phyloP scores from a whole-genome alignment of 2,888 invertebrate species.

The Drosophila affinis region DNA sequence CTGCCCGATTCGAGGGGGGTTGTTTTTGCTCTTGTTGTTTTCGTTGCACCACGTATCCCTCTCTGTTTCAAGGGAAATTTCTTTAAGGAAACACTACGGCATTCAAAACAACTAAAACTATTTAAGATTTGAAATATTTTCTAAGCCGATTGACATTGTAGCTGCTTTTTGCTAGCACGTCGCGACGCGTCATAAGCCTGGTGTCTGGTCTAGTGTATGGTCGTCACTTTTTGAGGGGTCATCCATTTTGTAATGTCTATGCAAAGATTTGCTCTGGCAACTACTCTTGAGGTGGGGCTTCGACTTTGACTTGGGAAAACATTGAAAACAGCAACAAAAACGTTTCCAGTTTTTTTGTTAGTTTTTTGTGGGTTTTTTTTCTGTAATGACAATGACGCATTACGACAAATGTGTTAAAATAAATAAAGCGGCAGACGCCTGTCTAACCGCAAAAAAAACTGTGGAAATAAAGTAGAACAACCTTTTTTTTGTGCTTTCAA shows the following conservation, averaged over 20 bases:
- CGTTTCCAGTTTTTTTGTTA: slow-evolving; percentile 32
- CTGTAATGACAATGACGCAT: slow-evolving; percentile 69
- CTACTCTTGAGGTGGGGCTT: slow-evolving; percentile 22
- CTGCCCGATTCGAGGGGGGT: too few species aligned
- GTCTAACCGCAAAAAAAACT: slow-evolving; percentile 58
- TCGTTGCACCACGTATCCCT: too few species aligned
- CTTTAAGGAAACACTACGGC: too few species aligned
- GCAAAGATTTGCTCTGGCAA: slow-evolving; percentile 35
- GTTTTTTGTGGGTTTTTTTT: slow-evolving; percentile 49
- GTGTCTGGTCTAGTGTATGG: background rate
- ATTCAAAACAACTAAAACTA: background rate
- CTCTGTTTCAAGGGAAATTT: background rate
- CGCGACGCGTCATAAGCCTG: background rate
- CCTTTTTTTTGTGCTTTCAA: slow-evolving; percentile 34
- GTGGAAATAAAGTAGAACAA: slow-evolving; percentile 71
- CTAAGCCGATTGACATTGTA: slow-evolving; percentile 13
- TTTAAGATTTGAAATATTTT: background rate
- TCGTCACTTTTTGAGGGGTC: slow-evolving; percentile 35
- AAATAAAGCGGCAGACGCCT: slow-evolving; percentile 54
- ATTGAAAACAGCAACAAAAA: slow-evolving; percentile 22
- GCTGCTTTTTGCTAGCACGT: slow-evolving; percentile 1
- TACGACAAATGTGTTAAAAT: slow-evolving; percentile 66
- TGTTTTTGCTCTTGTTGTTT: too few species aligned
- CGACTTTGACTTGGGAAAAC: slow-evolving; percentile 9
- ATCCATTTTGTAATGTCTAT: slow-evolving; percentile 33